Evolutionary conservation across 1,140 invertebrate species (phyloP).

Genomic region (Drosophila melanica): DNA sequence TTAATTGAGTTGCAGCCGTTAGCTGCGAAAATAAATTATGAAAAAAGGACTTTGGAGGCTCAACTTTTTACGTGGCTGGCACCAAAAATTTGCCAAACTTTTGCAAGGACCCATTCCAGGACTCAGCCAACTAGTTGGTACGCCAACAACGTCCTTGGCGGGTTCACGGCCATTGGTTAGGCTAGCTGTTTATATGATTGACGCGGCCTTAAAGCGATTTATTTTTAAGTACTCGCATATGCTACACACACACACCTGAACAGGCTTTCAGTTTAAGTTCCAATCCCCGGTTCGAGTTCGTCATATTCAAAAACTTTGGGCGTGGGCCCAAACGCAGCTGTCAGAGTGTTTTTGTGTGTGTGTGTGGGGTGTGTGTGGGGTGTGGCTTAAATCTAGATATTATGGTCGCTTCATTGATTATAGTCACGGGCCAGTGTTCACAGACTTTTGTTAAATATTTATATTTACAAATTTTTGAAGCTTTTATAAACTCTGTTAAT

Average conservation of each 20-base stretch:
- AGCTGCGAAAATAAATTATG: conserved; percentile 56
- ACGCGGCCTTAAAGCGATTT: conserved; percentile 38
- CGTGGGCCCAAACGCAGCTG: conserved; percentile 26
- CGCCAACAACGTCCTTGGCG: conserved; percentile 33
- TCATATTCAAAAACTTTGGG: conserved; percentile 5
- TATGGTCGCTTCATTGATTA: conserved; percentile 31
- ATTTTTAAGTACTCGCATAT: conserved; percentile 35
- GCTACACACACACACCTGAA: conserved; percentile 15
- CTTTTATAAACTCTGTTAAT: too few relatives aligned
- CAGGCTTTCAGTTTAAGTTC: background rate
- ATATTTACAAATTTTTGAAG: background rate
- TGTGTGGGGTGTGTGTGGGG: conserved; percentile 4
- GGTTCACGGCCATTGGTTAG: conserved; percentile 39
- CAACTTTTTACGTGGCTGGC: conserved; percentile 85
- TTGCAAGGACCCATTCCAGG: conserved; percentile 4
- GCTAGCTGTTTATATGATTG: conserved; percentile 60
- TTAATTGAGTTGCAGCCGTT: conserved; percentile 63
- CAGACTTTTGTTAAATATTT: conserved; percentile 15
- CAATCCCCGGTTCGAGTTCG: background rate
- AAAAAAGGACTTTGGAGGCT: conserved; percentile 40
- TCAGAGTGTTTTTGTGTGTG: background rate
- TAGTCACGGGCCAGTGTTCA: conserved; percentile 9
- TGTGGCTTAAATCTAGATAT: conserved; percentile 33
- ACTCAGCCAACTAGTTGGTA: too few relatives aligned
- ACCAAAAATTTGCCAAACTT: conserved; percentile 84